Evolutionary conservation across 2,888 invertebrate species (phyloP).

Genomic region (Mythimna albipuncta): DNA sequence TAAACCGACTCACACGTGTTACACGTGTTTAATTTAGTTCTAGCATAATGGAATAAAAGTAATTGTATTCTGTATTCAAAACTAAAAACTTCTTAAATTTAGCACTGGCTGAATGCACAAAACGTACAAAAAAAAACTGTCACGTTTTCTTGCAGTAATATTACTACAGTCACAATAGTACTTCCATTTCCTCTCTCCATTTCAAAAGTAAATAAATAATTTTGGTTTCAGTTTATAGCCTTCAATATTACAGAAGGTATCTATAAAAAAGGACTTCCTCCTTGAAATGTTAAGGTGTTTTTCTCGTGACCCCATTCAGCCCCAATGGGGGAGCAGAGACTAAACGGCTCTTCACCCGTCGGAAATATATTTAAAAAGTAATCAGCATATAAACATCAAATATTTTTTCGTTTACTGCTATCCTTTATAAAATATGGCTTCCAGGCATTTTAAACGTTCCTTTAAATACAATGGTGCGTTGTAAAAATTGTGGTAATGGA

Average conservation of each 20-base stretch:
- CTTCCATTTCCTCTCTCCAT: conserved; percentile 38
- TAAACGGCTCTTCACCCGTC: not conserved
- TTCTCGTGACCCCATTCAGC: not conserved
- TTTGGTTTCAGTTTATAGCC: conserved; percentile 9
- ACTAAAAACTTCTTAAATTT: no score
- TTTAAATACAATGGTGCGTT: conserved; percentile 19
- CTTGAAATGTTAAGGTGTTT: conserved; percentile 9
- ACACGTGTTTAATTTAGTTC: no score
- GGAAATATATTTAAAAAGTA: conserved; percentile 28
- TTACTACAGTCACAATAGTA: conserved; percentile 17
- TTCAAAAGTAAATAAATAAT: conserved; percentile 24
- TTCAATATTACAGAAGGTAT: conserved; percentile 26
- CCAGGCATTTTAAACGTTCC: not conserved
- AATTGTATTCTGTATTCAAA: no score
- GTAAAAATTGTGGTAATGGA: not conserved
- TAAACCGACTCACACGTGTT: no score
- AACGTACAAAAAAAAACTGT: conserved; percentile 9
- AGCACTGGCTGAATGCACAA: no score
- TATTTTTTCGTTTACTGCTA: conserved; percentile 11
- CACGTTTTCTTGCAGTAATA: conserved; percentile 21
- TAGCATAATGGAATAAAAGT: no score
- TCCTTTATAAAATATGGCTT: conserved; percentile 7
- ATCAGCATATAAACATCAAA: conserved; percentile 13
- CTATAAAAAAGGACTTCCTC: conserved; percentile 13
- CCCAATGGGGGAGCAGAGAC: not conserved